These are phyloP conservation scores for Eucriotettix oculatus DNA, from an alignment of 2,888 invertebrate species.

Conservation along the genomic window DNA sequence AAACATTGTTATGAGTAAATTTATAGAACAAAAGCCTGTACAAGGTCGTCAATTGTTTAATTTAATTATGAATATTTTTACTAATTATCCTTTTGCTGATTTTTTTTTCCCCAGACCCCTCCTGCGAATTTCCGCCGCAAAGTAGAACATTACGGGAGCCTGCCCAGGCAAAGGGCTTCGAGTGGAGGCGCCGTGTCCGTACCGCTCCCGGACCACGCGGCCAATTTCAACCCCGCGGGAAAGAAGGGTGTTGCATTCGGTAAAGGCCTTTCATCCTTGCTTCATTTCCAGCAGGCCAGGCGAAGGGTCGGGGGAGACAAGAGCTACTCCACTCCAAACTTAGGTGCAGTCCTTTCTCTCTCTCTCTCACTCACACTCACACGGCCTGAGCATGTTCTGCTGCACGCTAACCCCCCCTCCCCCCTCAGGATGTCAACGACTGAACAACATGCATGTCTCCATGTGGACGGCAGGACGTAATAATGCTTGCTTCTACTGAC, in stretches of 20 bases:
- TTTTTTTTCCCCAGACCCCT: conserved; percentile 41
- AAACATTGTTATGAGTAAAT: no score
- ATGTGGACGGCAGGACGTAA: no score
- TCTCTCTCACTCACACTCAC: no score
- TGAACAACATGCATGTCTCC: no score
- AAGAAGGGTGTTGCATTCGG: conserved; percentile 60
- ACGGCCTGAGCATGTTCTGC: background rate
- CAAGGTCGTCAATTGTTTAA: no score
- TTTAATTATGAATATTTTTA: no score
- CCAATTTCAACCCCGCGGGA: background rate
- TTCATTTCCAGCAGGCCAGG: conserved; percentile 17
- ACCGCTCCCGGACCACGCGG: conserved; percentile 2
- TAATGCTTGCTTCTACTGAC: no score
- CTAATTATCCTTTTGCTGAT: background rate
- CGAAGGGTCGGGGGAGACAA: conserved; percentile 41
- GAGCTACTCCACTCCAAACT: conserved; percentile 79
- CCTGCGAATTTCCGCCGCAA: conserved; percentile 58
- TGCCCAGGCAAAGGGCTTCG: conserved; percentile 37
- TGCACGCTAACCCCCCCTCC: background rate
- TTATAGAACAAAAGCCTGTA: no score
- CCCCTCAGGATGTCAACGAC: no score
- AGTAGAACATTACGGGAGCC: conserved; percentile 56
- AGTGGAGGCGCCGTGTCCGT: conserved; percentile 2
- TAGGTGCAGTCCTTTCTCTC: conserved; percentile 26
- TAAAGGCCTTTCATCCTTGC: conserved; percentile 24